A percentile compares a stretch with the other conserved stretches of the same genome.
phyloP scores from a whole-genome alignment of 2,888 invertebrate genomes.

The Yponomeuta malinellus region DNA sequence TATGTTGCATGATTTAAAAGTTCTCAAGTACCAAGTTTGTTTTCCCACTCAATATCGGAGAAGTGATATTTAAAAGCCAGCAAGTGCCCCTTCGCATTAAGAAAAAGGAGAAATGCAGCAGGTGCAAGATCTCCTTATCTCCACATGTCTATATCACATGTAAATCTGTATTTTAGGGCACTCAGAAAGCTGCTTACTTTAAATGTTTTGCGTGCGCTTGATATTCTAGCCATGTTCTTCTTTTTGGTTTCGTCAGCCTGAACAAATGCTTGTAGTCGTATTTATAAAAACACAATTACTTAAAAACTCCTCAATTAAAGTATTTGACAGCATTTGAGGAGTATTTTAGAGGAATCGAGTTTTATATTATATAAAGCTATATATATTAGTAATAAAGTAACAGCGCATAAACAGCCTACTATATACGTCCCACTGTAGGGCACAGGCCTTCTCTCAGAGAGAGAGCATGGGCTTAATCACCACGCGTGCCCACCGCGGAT shows the following conservation, averaged over 20 bases:
- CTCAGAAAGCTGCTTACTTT: neutral
- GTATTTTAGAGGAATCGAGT: too few relatives aligned
- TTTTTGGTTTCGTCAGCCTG: too few relatives aligned
- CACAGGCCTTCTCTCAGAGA: too few relatives aligned
- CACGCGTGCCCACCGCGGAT: too few relatives aligned
- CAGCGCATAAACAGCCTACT: too few relatives aligned
- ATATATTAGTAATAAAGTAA: too few relatives aligned
- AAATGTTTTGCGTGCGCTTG: neutral
- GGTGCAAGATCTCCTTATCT: conserved; percentile 10
- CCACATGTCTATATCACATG: neutral
- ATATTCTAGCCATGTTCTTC: neutral
- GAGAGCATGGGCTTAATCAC: too few relatives aligned
- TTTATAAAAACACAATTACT: neutral
- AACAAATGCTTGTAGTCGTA: neutral
- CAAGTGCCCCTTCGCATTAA: conserved; percentile 11
- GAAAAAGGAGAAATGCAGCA: conserved; percentile 9
- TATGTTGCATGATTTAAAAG: neutral
- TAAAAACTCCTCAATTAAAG: too few relatives aligned
- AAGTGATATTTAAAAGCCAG: conserved; percentile 9
- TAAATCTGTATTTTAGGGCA: neutral
- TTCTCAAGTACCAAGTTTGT: conserved; percentile 1
- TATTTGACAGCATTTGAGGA: too few relatives aligned
- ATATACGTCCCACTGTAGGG: too few relatives aligned
- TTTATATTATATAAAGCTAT: too few relatives aligned
- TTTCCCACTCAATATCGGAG: neutral